Evolutionary conservation across 2,797 vertebrate species (phyloP), one percentile per base, ranked within the genome.

Genomic region (Lutjanus campechanus): DNA sequence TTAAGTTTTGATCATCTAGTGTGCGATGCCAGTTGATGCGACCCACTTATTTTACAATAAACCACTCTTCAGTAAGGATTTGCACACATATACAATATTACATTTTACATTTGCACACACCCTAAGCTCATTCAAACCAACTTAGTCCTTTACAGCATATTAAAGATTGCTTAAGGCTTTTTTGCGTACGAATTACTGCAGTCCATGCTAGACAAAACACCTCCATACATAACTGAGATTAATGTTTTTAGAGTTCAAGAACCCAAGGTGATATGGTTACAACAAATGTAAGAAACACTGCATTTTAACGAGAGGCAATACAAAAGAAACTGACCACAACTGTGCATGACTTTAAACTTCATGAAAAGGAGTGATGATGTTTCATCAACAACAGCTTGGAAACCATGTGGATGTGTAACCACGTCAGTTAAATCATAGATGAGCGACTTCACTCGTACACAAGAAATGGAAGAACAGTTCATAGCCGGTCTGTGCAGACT

Each of bases 381-480:
- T 79, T 86, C 59, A 84, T 86, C 75, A 80, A 73, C 50, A 71
- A 64, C 79, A 67, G 53, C 58, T 73, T 47, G 62, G 56, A 82
- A 76, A 78, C 63, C 58, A 63, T 19, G 16, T 61, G 41, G 29
- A 87, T 69, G 60, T 72, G 60, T 74, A 67, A 86, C 67, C 70
- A 68, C 49, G 50, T 90, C 68, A 77, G 79, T 85, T 86, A 85
- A 89, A 84, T 67, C 58, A 79, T 16, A 73, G 81, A 85, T 82
- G 69, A 90, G 79, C 12, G 50, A 80, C 56, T 66, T 77, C 43
- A 65, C 88, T 85, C 76, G 17, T 76, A 86, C 86, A 90, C 91
- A 94, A 72, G 59, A 93, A 93, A 88, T 92, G 92, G 92, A 95
- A 95, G 90, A 94, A 94, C 92, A 85, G 84, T 81, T 89, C 62